A percentile compares a stretch with the other conserved stretches of the same genome.
Conservation (phyloP, 2,797 vertebrate genomes). For the Phalanger gymnotis region DNA sequence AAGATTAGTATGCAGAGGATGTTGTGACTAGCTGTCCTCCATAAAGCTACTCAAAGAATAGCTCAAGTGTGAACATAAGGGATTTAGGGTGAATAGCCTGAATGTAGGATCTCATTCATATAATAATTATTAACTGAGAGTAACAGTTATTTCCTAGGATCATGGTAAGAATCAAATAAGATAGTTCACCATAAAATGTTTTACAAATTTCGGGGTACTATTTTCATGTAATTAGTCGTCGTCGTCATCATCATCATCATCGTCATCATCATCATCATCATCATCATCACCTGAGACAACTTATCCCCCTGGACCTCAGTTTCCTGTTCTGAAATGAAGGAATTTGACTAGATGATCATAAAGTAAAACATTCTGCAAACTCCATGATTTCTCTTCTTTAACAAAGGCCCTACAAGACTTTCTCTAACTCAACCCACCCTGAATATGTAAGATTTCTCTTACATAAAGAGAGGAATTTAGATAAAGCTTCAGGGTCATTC, state of each 20-base stretch:
- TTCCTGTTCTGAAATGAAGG: conserved; percentile 2
- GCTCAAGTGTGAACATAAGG: not conserved
- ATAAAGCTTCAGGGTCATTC: not conserved
- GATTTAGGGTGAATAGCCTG: not conserved
- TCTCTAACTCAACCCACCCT: not conserved
- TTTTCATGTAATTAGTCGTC: not conserved
- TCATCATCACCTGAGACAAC: not conserved
- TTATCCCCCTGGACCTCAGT: not conserved
- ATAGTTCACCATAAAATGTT: not conserved
- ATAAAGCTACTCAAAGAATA: not conserved
- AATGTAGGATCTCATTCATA: not conserved
- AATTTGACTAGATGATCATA: not conserved
- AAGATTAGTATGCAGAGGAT: not conserved
- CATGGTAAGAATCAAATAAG: not conserved
- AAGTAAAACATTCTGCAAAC: not conserved
- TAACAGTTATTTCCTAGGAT: not conserved
- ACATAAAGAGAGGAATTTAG: not conserved
- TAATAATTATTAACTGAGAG: not conserved
- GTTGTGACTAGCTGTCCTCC: not conserved
- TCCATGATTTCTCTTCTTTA: not conserved
- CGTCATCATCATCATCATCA: not conserved
- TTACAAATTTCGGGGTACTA: no score
- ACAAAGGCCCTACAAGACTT: not conserved
- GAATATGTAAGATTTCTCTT: not conserved
- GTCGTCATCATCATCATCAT: not conserved